A percentile compares a stretch with the other conserved stretches of the same genome.
phyloP scores from a whole-genome alignment of 92 coral and sea anemone genomes.

The Porites evermanni region DNA sequence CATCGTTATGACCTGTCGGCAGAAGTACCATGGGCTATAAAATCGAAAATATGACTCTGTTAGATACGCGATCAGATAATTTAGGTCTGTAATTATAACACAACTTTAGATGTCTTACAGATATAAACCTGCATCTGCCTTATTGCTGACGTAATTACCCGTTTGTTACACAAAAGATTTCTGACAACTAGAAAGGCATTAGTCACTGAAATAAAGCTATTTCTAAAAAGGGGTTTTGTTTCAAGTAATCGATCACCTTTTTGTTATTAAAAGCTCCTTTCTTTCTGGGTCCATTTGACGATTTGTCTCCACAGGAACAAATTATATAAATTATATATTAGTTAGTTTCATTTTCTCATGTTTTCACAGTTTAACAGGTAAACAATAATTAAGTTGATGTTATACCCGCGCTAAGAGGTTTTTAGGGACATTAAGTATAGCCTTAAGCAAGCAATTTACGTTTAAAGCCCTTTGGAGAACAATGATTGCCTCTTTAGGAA shows the following conservation, averaged over 20 bases:
- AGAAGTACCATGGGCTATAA: not conserved
- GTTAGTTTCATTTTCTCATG: not conserved
- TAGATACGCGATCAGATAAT: slow-evolving; percentile 9
- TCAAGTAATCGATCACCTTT: not conserved
- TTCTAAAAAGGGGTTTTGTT: not conserved
- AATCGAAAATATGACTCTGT: not conserved
- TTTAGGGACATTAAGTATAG: slow-evolving; percentile 8
- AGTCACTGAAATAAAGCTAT: not conserved
- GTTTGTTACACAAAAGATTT: not conserved
- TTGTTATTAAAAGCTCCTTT: not conserved
- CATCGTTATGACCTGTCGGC: slow-evolving; percentile 18
- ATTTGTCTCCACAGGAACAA: not conserved
- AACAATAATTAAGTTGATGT: not conserved
- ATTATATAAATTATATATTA: not conserved
- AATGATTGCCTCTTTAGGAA: not conserved
- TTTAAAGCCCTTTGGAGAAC: slow-evolving; percentile 21
- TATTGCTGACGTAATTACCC: not conserved
- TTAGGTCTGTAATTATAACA: slow-evolving; percentile 11
- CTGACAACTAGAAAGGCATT: not conserved
- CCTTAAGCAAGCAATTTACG: not conserved
- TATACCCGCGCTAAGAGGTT: not conserved
- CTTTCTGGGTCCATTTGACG: not conserved
- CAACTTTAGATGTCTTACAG: not conserved
- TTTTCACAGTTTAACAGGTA: slow-evolving; percentile 18
- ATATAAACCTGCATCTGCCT: not conserved